Evolutionary conservation across 2,888 invertebrate species (phyloP).

Genomic region (Lasioglossum pauxillum): DNA sequence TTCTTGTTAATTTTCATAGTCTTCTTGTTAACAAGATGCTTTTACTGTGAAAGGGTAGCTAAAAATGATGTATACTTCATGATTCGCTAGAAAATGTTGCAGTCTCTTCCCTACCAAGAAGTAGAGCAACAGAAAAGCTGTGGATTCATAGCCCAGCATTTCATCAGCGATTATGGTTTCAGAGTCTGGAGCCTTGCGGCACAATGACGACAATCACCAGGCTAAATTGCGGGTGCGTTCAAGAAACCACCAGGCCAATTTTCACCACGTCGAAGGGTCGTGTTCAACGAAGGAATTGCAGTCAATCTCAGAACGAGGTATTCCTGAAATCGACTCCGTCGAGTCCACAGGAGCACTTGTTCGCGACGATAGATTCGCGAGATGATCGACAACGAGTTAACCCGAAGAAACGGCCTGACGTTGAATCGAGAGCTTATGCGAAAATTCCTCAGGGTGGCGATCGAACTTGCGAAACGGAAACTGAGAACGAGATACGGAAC

Average conservation of each 20-base stretch:
- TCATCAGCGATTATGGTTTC: constrained; percentile 13
- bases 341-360: constrained; percentile 63
- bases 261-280: constrained; percentile 71
- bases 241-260: constrained; percentile 73
- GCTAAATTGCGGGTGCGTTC: constrained; percentile 75
- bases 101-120: background rate
- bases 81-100: background rate
- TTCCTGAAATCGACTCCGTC: constrained; percentile 63
- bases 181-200: constrained; percentile 74
- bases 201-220: constrained; percentile 77
- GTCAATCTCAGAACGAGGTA: constrained; percentile 65
- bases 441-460: constrained; percentile 19
- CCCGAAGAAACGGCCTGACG: constrained; percentile 27
- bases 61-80: background rate
- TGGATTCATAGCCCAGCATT: background rate
- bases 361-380: constrained; percentile 40
- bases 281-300: constrained; percentile 66
- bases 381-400: constrained; percentile 28
- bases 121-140: background rate
- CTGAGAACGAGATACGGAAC: constrained; percentile 22
- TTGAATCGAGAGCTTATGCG: constrained; percentile 16
- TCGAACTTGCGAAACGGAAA: constrained; percentile 27
- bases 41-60: no score
- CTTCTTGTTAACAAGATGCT: no score
- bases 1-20: background rate